A percentile compares a stretch with the other conserved stretches of the same genome.
Evolutionary conservation across 2,797 vertebrate genomes (phyloP).

Genomic region (Falco concolor): DNA sequence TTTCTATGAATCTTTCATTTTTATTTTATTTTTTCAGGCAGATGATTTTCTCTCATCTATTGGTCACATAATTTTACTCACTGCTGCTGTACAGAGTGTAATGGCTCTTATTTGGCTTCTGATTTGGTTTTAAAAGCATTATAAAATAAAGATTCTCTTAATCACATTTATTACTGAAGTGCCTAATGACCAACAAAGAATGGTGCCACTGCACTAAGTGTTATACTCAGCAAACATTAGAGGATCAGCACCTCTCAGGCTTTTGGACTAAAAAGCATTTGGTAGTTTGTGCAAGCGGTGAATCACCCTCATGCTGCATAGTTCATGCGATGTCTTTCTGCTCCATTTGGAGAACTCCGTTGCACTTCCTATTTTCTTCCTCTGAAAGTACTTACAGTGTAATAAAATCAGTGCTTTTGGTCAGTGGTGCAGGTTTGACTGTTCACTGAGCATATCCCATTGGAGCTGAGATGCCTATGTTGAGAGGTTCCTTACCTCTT

Average conservation of each 20-base stretch:
- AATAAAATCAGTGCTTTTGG: background rate
- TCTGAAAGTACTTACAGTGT: background rate
- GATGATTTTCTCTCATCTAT: background rate
- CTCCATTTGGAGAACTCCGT: background rate
- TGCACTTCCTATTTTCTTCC: background rate
- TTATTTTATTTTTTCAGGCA: background rate
- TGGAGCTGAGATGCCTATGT: background rate
- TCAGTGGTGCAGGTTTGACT: background rate
- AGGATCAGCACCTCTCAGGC: background rate
- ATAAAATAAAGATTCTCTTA: background rate
- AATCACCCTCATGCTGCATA: background rate
- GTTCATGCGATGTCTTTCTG: rapidly evolving
- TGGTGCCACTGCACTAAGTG: background rate
- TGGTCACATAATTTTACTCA: background rate
- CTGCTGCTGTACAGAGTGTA: background rate
- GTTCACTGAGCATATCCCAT: background rate
- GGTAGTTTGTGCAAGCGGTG: background rate
- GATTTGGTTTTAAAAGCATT: background rate
- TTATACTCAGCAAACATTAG: background rate
- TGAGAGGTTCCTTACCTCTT: background rate
- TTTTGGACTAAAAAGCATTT: background rate
- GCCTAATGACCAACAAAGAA: background rate
- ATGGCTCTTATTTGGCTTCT: background rate
- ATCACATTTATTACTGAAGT: background rate
- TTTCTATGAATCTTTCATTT: background rate